Percentiles rank a stretch among this genome's conserved stretches.
These are phyloP conservation scores for Cynopterus brachyotis DNA, from an alignment of 2,113 vertebrate genomes.

Conservation along the genomic window DNA sequence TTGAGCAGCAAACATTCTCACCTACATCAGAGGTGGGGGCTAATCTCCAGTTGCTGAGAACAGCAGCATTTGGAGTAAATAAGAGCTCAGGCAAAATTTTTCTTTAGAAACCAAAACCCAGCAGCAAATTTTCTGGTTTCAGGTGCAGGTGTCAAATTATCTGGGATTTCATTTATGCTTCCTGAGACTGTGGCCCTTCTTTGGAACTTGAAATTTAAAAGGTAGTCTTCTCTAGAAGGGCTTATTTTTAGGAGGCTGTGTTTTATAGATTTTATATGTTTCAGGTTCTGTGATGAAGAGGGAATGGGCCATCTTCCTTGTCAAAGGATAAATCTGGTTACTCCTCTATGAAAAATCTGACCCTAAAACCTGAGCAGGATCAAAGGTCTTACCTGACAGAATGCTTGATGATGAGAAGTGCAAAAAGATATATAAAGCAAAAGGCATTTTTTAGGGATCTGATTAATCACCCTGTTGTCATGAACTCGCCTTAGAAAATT, in stretches of 20 bases:
- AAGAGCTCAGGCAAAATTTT: not conserved
- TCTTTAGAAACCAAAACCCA: conserved; percentile 62
- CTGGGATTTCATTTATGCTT: conserved; percentile 39
- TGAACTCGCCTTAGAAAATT: not conserved
- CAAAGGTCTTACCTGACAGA: not conserved
- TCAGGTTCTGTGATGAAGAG: not conserved
- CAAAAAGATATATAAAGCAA: not conserved
- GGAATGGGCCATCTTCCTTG: not conserved
- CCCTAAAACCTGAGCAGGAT: not conserved
- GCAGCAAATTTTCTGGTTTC: conserved; percentile 46
- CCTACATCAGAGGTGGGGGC: conserved; percentile 42
- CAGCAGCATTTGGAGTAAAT: conserved; percentile 10
- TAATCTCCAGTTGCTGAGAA: conserved; percentile 44
- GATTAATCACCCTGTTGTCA: not conserved
- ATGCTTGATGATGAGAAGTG: not conserved
- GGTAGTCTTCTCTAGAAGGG: not conserved
- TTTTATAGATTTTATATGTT: not conserved
- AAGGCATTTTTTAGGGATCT: not conserved
- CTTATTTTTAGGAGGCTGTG: not conserved
- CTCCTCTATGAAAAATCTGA: not conserved
- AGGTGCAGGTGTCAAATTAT: conserved; percentile 45
- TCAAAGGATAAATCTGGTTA: not conserved
- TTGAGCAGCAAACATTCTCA: conserved; percentile 57
- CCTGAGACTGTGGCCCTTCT: conserved; percentile 4
- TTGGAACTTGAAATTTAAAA: conserved; percentile 6